Conservation (phyloP, 2,888 invertebrate genomes). For the Teleiodes luculella region DNA sequence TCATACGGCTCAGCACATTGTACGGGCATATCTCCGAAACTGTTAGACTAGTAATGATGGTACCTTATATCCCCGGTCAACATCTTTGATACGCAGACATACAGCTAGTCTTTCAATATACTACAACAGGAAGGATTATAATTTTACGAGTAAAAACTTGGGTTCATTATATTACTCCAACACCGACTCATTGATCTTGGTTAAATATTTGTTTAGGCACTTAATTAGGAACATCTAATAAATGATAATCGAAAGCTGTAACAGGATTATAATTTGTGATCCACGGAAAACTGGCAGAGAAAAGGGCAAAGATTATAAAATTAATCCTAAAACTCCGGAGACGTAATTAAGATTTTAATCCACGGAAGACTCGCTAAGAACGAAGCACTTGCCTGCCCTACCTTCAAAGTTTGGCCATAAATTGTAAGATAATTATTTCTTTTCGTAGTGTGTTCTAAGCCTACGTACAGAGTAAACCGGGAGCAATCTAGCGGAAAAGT, state of each 20-base stretch:
- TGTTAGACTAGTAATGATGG: too few relatives aligned
- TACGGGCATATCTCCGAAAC: too few relatives aligned
- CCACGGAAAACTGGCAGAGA: constrained; percentile 38
- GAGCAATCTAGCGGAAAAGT: constrained; percentile 6
- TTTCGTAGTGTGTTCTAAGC: constrained; percentile 15
- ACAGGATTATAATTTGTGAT: constrained; percentile 35
- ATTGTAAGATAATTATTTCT: constrained; percentile 59
- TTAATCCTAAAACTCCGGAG: constrained; percentile 61
- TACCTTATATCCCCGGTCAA: too few relatives aligned
- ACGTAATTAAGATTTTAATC: constrained; percentile 72
- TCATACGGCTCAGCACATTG: too few relatives aligned
- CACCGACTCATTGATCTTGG: not conserved
- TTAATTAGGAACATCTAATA: constrained; percentile 18
- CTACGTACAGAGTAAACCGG: constrained; percentile 9
- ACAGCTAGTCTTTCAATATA: not conserved
- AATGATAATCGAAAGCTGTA: constrained; percentile 24
- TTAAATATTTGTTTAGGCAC: constrained; percentile 13
- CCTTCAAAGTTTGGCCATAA: constrained; percentile 63
- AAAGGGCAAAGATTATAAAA: constrained; percentile 55
- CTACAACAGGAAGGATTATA: not conserved
- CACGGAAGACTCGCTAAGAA: constrained; percentile 45
- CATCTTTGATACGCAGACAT: too few relatives aligned
- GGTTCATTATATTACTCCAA: not conserved
- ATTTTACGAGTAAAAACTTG: not conserved
- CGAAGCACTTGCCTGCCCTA: constrained; percentile 39